Evolutionary conservation across 2,888 invertebrate genomes (phyloP).

Genomic region (Drosophila maculinotata): DNA sequence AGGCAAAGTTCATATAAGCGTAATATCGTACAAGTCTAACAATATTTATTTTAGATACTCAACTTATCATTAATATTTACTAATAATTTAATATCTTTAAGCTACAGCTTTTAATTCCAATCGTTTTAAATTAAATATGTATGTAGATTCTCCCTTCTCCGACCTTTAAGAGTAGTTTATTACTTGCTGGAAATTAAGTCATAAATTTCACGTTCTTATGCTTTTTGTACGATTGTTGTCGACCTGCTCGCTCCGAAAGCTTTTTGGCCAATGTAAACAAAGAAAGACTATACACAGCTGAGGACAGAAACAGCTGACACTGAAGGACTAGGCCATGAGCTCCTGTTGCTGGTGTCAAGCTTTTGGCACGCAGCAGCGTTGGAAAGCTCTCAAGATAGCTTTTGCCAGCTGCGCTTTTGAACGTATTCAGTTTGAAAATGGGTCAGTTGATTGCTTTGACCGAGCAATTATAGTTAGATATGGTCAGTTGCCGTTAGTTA

Average conservation of each 20-base stretch:
- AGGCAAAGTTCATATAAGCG: slow-evolving; percentile 16
- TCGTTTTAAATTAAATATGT: neutral
- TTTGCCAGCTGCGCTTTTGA: slow-evolving; percentile 29
- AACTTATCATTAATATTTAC: neutral
- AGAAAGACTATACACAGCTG: neutral
- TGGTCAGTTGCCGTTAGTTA: slow-evolving; percentile 46
- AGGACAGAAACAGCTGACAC: slow-evolving; percentile 39
- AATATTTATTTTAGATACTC: neutral
- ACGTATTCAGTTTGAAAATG: slow-evolving; percentile 31
- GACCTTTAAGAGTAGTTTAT: neutral
- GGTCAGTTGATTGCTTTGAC: slow-evolving; percentile 36
- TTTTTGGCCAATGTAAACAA: slow-evolving; percentile 43
- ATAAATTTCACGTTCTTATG: neutral
- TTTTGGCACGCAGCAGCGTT: slow-evolving; percentile 23
- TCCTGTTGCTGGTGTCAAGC: slow-evolving; percentile 24
- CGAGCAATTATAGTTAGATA: slow-evolving; percentile 58
- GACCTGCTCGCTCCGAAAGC: slow-evolving; percentile 15
- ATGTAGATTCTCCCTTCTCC: neutral
- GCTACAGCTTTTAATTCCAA: neutral
- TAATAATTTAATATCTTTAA: neutral
- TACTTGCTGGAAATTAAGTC: slow-evolving; percentile 1
- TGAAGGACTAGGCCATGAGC: slow-evolving; percentile 12
- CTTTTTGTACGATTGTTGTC: slow-evolving; percentile 4
- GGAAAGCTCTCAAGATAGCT: slow-evolving; percentile 27
- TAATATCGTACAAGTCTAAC: neutral